phyloP scores from a whole-genome alignment of 2,113 vertebrate genomes.

The Taxidea taxus region DNA sequence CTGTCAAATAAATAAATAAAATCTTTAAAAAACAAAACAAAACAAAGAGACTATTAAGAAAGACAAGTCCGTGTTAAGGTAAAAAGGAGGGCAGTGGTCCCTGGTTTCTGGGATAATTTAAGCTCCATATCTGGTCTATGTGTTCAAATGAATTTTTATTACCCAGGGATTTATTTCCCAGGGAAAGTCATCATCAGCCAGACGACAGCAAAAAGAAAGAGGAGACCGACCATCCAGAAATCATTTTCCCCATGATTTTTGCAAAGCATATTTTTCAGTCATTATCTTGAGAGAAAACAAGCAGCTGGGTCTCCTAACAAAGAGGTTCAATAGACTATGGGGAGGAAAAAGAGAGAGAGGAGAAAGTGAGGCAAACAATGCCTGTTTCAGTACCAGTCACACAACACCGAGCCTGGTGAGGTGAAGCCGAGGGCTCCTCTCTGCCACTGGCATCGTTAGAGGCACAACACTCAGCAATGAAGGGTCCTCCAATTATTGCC shows the following conservation, averaged over 20 bases:
- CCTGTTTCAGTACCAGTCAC: background rate
- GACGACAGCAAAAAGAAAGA: slow-evolving; percentile 44
- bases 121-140: background rate
- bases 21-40: no score
- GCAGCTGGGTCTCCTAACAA: slow-evolving; percentile 73
- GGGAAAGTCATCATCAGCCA: slow-evolving; percentile 44
- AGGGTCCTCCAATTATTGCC: slow-evolving; percentile 19
- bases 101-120: background rate
- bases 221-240: slow-evolving; percentile 48
- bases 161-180: slow-evolving; percentile 51
- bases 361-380: slow-evolving; percentile 67
- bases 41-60: no score
- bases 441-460: background rate
- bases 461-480: background rate
- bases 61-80: background rate
- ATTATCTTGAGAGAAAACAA: slow-evolving; percentile 73
- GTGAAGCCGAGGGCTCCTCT: background rate
- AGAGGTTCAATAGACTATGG: slow-evolving; percentile 64
- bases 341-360: background rate
- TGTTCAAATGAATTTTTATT: slow-evolving; percentile 56
- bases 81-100: background rate
- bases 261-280: slow-evolving; percentile 57
- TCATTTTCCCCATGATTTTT: slow-evolving; percentile 54
- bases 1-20: no score
- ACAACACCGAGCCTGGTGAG: slow-evolving; percentile 41